phyloP scores from a whole-genome alignment of 2,113 vertebrate species.

The Cricetomys ansorgei region DNA sequence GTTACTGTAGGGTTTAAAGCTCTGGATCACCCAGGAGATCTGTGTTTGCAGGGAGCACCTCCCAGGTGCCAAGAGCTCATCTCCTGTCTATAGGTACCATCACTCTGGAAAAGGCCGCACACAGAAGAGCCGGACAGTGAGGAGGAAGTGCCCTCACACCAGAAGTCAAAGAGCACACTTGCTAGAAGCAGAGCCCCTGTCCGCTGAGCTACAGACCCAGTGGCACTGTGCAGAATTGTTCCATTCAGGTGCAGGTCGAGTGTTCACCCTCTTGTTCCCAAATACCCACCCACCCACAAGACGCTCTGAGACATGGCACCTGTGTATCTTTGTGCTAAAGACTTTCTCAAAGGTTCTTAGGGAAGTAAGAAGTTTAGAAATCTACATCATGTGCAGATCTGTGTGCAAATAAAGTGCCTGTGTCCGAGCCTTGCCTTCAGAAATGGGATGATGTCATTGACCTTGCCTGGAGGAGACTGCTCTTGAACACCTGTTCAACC shows the following conservation, averaged over 20 bases:
- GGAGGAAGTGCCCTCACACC: neutral
- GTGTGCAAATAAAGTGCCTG: neutral
- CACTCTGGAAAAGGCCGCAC: neutral
- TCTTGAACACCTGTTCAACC: too few species aligned
- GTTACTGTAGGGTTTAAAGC: neutral
- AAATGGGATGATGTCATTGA: neutral
- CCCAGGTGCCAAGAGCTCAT: neutral
- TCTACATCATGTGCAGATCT: neutral
- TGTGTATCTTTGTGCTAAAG: neutral
- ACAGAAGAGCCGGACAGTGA: too few species aligned
- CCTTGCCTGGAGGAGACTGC: neutral
- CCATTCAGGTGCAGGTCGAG: too few species aligned
- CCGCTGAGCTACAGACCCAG: fast-evolving
- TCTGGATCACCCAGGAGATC: neutral
- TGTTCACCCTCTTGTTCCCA: neutral
- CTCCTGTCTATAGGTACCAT: neutral
- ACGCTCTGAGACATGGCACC: neutral
- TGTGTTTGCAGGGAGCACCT: neutral
- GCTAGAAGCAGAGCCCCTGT: neutral
- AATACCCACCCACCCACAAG: neutral
- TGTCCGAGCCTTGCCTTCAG: neutral
- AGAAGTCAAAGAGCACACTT: too few species aligned
- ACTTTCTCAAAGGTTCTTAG: neutral
- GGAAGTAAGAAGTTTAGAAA: neutral
- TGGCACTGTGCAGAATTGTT: neutral